Evolutionary conservation across 2,888 invertebrate genomes (phyloP).

Genomic region (Linnaemya tessellans): DNA sequence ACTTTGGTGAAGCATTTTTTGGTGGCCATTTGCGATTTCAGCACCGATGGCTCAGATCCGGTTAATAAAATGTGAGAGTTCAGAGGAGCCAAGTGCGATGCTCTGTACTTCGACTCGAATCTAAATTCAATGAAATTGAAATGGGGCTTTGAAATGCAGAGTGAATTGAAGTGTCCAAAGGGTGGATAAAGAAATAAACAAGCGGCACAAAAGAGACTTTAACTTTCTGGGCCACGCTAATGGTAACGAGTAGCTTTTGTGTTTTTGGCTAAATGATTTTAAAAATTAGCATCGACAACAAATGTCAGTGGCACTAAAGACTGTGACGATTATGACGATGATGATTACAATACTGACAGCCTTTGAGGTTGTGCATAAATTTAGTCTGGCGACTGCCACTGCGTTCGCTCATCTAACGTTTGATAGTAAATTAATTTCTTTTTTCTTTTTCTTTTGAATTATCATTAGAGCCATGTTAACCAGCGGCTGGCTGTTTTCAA

Average conservation of each 20-base stretch:
- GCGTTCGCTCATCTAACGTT: slow-evolving; percentile 2
- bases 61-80: too few relatives aligned
- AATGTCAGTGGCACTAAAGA: slow-evolving; percentile 64
- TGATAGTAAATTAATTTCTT: slow-evolving; percentile 9
- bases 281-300: slow-evolving; percentile 67
- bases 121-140: background rate
- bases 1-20: background rate
- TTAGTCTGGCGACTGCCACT: background rate
- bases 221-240: background rate
- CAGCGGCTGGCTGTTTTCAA: slow-evolving; percentile 55
- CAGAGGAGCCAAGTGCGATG: too few relatives aligned
- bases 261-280: slow-evolving; percentile 61
- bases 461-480: slow-evolving; percentile 44
- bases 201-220: too few relatives aligned
- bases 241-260: background rate
- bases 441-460: slow-evolving; percentile 26
- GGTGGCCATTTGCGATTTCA: background rate
- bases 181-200: background rate
- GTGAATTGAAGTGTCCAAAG: background rate
- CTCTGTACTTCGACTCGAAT: background rate
- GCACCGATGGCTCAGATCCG: too few relatives aligned
- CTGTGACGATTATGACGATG: slow-evolving; percentile 24
- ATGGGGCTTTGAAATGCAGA: background rate
- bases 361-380: slow-evolving; percentile 18
- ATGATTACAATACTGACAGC: slow-evolving; percentile 42